Percentiles rank a stretch among this genome's conserved stretches.
These are phyloP conservation scores for Zele albiditarsus DNA, from an alignment of 2,888 invertebrate genomes.

Conservation along the genomic window DNA sequence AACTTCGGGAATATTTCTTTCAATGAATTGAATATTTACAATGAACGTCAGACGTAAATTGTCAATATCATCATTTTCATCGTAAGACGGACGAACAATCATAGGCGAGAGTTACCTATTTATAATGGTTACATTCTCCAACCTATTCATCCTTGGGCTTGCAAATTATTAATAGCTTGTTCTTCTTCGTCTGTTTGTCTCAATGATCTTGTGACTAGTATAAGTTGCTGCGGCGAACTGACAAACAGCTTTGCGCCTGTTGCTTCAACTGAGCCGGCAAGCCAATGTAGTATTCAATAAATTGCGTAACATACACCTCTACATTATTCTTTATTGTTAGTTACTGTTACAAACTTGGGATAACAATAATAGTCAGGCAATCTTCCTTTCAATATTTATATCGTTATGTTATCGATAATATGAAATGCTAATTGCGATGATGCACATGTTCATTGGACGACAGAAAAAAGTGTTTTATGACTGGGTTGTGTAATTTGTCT, in stretches of 20 bases:
- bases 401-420: neutral
- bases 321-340: conserved; percentile 19
- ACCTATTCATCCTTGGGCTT: conserved; percentile 68
- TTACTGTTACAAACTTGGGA: neutral
- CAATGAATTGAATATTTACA: neutral
- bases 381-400: neutral
- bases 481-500: neutral
- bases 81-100: neutral
- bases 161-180: conserved; percentile 48
- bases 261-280: neutral
- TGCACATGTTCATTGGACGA: neutral
- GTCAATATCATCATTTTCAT: neutral
- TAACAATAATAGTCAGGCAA: neutral
- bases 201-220: conserved; percentile 31
- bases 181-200: neutral
- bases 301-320: conserved; percentile 15
- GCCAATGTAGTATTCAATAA: neutral
- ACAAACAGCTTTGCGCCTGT: neutral
- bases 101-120: conserved; percentile 18
- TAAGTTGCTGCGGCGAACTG: conserved; percentile 27
- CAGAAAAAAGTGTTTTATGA: neutral
- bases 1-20: neutral
- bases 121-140: conserved; percentile 45
- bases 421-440: neutral
- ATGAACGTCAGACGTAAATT: neutral